These are phyloP conservation scores for Microchirus variegatus DNA, from an alignment of 2,797 vertebrate species.

Conservation along the genomic window DNA sequence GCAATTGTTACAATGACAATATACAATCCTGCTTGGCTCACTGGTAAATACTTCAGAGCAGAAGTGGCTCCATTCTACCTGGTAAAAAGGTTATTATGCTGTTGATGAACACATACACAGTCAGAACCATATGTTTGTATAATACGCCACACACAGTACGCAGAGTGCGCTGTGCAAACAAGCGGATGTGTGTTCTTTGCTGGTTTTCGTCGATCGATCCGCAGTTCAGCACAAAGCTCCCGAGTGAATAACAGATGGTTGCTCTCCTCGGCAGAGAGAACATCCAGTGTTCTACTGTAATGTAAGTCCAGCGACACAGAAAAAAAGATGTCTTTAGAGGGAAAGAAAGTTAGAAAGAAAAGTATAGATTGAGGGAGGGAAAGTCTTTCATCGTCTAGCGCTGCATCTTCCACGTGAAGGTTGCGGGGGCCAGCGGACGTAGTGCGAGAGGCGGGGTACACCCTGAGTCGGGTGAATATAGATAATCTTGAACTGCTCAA, in stretches of 20 bases:
- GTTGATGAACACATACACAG: slow-evolving; percentile 44
- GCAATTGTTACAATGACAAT: slow-evolving; percentile 36
- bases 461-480: background rate
- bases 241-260: slow-evolving; percentile 19
- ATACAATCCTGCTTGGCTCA: slow-evolving; percentile 51
- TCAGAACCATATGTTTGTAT: background rate
- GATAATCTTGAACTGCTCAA: too few relatives aligned
- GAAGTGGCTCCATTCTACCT: slow-evolving; percentile 8
- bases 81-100: slow-evolving; percentile 27
- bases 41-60: slow-evolving; percentile 10
- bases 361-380: background rate
- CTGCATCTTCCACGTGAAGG: too few relatives aligned
- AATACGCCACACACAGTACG: too few relatives aligned
- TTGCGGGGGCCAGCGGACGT: too few relatives aligned
- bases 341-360: background rate
- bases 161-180: slow-evolving; percentile 36
- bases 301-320: background rate
- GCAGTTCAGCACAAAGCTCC: slow-evolving; percentile 20
- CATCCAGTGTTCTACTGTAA: background rate
- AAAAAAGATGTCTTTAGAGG: background rate
- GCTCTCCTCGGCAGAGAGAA: slow-evolving; percentile 27
- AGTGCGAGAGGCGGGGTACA: too few relatives aligned
- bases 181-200: slow-evolving; percentile 29
- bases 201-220: slow-evolving; percentile 38
- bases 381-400: background rate